Evolutionary conservation across 2,888 invertebrate species (phyloP).

Genomic region (Omphaloscelis lunosa): DNA sequence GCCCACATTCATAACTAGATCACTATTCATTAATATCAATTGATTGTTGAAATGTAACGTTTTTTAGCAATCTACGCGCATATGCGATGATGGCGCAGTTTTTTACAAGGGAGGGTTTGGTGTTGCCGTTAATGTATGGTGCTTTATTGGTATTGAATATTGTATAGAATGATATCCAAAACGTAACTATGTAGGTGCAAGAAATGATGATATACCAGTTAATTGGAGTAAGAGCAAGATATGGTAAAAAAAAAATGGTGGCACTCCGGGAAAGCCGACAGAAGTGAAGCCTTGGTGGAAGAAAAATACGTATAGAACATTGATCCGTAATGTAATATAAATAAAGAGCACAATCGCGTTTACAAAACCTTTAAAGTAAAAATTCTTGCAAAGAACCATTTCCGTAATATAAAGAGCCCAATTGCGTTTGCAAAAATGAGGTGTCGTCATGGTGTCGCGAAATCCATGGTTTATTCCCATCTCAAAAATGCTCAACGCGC

Average conservation of each 20-base stretch:
- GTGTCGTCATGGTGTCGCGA: too few relatives aligned
- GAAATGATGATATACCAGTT: background rate
- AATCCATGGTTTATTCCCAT: too few relatives aligned
- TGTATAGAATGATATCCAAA: background rate
- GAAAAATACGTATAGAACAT: too few relatives aligned
- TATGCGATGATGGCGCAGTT: slow-evolving; percentile 58
- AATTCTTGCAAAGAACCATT: too few relatives aligned
- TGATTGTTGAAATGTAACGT: slow-evolving; percentile 46
- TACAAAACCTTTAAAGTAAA: too few relatives aligned
- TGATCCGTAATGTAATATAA: too few relatives aligned
- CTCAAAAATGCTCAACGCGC: too few relatives aligned
- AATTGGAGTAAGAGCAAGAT: background rate
- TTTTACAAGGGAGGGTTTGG: slow-evolving; percentile 33
- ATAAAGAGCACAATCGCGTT: too few relatives aligned
- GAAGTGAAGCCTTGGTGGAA: too few relatives aligned
- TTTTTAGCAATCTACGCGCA: slow-evolving; percentile 64
- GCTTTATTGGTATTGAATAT: slow-evolving; percentile 35
- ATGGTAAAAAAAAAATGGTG: background rate
- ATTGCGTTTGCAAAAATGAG: too few relatives aligned
- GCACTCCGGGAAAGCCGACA: too few relatives aligned
- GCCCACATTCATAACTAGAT: slow-evolving; percentile 58
- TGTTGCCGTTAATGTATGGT: background rate
- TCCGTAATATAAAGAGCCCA: too few relatives aligned
- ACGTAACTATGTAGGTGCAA: background rate
- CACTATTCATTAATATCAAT: slow-evolving; percentile 70